A percentile compares a stretch with the other conserved stretches of the same genome.
phyloP scores from a whole-genome alignment of 92 coral and sea anemone genomes.

The Parazoanthus atlanticus region DNA sequence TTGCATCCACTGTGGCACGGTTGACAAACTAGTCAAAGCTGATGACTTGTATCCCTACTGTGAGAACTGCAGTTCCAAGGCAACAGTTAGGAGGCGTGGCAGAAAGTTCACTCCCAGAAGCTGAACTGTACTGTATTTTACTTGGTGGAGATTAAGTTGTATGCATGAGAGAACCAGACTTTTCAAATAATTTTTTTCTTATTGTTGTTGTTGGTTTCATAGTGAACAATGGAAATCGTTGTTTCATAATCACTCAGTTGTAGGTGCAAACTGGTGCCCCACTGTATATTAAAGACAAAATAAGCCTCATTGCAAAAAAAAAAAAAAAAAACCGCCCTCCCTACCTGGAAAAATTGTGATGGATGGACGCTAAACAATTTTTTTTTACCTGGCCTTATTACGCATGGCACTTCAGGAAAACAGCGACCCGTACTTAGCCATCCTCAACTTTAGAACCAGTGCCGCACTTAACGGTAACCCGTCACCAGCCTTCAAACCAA shows the following conservation, averaged over 20 bases:
- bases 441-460: slow-evolving; percentile 41
- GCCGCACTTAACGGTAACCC: slow-evolving; percentile 43
- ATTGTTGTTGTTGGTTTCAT: slow-evolving; percentile 16
- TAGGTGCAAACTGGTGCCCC: slow-evolving; percentile 32
- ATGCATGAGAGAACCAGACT: slow-evolving; percentile 19
- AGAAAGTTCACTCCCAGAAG: slow-evolving; percentile 26
- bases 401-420: slow-evolving; percentile 40
- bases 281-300: not conserved
- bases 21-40: slow-evolving; percentile 28
- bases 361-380: slow-evolving; percentile 19
- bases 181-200: slow-evolving; percentile 10
- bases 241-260: slow-evolving; percentile 27
- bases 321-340: slow-evolving; percentile 20
- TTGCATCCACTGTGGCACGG: slow-evolving; percentile 51
- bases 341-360: slow-evolving; percentile 2
- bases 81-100: slow-evolving; percentile 41
- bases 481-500: slow-evolving; percentile 38
- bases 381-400: slow-evolving; percentile 5
- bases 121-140: slow-evolving; percentile 21
- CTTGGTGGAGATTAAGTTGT: slow-evolving; percentile 30
- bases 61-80: slow-evolving; percentile 33
- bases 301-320: not conserved
- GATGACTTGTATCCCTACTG: slow-evolving; percentile 45
- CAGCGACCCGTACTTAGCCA: slow-evolving; percentile 35
- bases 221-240: slow-evolving; percentile 10